These are phyloP conservation scores for Trissolcus basalis DNA, from an alignment of 1,140 invertebrate species.

Conservation along the genomic window DNA sequence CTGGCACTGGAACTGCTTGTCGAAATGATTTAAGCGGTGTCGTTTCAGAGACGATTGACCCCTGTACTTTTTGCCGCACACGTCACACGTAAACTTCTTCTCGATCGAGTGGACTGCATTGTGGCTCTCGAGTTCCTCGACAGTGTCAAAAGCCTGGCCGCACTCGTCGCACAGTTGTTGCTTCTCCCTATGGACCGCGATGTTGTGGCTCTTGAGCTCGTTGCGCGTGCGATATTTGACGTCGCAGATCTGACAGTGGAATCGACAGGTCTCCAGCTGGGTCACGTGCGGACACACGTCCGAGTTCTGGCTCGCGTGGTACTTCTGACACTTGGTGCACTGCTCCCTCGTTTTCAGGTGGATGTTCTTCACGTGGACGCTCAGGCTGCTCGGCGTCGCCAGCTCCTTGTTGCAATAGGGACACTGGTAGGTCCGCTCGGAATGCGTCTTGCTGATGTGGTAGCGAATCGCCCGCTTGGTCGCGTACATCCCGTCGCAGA, in stretches of 20 bases:
- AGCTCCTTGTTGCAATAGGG: slow-evolving; percentile 18
- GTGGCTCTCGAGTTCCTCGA: slow-evolving; percentile 1
- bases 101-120: background rate
- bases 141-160: slow-evolving; percentile 20
- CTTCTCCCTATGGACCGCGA: slow-evolving; percentile 16
- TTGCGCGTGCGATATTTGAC: slow-evolving; percentile 21
- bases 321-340: slow-evolving; percentile 10
- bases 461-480: slow-evolving; percentile 26
- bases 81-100: slow-evolving; percentile 19
- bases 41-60: slow-evolving; percentile 7
- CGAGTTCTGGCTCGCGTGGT: background rate
- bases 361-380: slow-evolving; percentile 15
- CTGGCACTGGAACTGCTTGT: slow-evolving; percentile 27
- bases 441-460: slow-evolving; percentile 19
- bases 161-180: slow-evolving; percentile 29
- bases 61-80: slow-evolving; percentile 19
- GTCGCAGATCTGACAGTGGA: slow-evolving; percentile 16
- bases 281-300: background rate
- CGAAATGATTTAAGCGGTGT: slow-evolving; percentile 26
- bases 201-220: slow-evolving; percentile 35
- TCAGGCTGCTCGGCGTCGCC: slow-evolving; percentile 1
- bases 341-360: background rate
- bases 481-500: slow-evolving; percentile 21
- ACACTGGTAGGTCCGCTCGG: background rate
- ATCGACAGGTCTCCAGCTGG: slow-evolving; percentile 10